A percentile compares a stretch with the other conserved stretches of the same genome.
phyloP scores from a whole-genome alignment of 2,888 invertebrate species.

The Malachius bipustulatus region DNA sequence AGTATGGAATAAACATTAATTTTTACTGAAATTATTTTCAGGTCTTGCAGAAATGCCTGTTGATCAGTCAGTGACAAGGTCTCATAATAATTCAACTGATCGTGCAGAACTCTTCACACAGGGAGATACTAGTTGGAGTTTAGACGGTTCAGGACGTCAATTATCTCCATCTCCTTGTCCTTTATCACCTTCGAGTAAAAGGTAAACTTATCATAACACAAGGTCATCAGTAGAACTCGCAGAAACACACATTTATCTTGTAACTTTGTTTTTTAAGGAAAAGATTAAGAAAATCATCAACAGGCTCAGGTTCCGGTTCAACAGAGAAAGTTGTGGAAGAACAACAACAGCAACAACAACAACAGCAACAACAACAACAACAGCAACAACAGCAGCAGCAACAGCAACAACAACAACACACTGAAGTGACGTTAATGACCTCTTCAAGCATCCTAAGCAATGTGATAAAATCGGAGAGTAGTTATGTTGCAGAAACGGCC shows the following conservation, averaged over 20 bases:
- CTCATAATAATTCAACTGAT: constrained; percentile 47
- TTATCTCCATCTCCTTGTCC: constrained; percentile 52
- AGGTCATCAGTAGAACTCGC: too few species aligned
- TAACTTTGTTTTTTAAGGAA: constrained; percentile 40
- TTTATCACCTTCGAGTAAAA: constrained; percentile 39
- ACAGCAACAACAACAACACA: too few species aligned
- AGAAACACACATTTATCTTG: too few species aligned
- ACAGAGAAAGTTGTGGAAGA: constrained; percentile 43
- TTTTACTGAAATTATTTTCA: too few species aligned
- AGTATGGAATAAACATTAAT: constrained; percentile 5
- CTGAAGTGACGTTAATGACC: constrained; percentile 40
- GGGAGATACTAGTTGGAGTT: constrained; percentile 46
- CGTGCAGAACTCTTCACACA: constrained; percentile 42
- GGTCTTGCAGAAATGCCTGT: constrained; percentile 77
- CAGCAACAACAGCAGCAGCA: constrained; percentile 42
- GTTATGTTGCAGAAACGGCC: constrained; percentile 26
- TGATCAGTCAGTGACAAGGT: constrained; percentile 59
- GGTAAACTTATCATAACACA: too few species aligned
- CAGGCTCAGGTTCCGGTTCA: constrained; percentile 45
- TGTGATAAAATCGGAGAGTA: constrained; percentile 34
- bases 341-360: too few species aligned
- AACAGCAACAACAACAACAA: constrained; percentile 31
- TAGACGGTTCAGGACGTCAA: constrained; percentile 43
- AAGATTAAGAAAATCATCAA: constrained; percentile 53
- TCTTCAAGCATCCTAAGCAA: constrained; percentile 34